phyloP scores from a whole-genome alignment of 2,113 vertebrate species.

The Oryzias celebensis region DNA sequence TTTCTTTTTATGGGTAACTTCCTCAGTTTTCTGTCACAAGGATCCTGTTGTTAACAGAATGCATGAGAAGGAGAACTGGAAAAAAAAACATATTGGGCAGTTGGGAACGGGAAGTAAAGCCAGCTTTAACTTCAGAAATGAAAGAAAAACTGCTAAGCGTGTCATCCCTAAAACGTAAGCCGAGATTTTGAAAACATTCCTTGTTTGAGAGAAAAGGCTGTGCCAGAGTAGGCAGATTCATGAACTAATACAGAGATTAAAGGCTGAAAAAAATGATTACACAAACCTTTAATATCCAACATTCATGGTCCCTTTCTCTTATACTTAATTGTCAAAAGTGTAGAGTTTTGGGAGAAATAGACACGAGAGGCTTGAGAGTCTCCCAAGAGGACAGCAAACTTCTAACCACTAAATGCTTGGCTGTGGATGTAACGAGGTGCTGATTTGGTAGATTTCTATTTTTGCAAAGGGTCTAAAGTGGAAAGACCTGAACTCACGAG shows the following conservation, averaged over 20 bases:
- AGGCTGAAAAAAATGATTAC: slow-evolving; percentile 34
- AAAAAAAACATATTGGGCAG: slow-evolving; percentile 11
- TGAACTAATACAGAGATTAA: slow-evolving; percentile 7
- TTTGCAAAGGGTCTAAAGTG: slow-evolving; percentile 10
- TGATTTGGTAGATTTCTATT: slow-evolving; percentile 45
- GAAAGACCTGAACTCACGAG: slow-evolving; percentile 38
- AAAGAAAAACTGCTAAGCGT: background rate
- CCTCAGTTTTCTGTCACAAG: slow-evolving; percentile 62
- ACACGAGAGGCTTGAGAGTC: background rate
- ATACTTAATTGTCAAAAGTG: slow-evolving; percentile 38
- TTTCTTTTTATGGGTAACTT: slow-evolving; percentile 67
- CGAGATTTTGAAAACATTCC: slow-evolving; percentile 29
- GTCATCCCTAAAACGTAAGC: slow-evolving; percentile 24
- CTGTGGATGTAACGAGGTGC: slow-evolving; percentile 56
- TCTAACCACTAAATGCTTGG: slow-evolving; percentile 12
- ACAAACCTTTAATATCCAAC: slow-evolving; percentile 22
- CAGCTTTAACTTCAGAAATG: slow-evolving; percentile 10
- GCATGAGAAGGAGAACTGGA: slow-evolving; percentile 6
- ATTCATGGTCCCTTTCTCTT: slow-evolving; percentile 8
- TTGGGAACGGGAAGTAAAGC: slow-evolving; percentile 6
- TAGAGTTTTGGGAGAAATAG: slow-evolving; percentile 34
- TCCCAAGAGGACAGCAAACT: too few species aligned
- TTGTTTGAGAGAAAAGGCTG: slow-evolving; percentile 27
- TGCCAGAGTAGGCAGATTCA: background rate
- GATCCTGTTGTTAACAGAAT: slow-evolving; percentile 52